Percentiles rank a stretch among this genome's conserved stretches.
phyloP scores from a whole-genome alignment of 2,113 vertebrate species.

The Cariama cristata region DNA sequence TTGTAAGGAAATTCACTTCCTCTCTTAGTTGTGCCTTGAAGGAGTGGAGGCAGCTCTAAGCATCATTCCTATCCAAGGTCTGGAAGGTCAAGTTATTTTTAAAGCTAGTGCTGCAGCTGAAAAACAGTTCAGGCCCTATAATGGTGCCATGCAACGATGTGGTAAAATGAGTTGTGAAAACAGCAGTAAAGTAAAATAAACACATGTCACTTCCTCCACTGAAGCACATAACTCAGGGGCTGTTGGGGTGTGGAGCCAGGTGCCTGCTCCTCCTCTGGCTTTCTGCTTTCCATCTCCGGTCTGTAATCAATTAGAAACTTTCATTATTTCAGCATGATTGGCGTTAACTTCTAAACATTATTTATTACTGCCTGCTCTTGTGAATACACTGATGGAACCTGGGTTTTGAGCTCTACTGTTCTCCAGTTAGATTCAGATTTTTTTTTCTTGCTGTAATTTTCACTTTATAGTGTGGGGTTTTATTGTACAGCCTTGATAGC shows the following conservation, averaged over 20 bases:
- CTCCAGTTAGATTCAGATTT: not conserved
- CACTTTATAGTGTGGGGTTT: not conserved
- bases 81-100: not conserved
- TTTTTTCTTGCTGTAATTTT: not conserved
- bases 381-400: not conserved
- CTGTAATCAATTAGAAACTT: not conserved
- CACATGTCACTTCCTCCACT: not conserved
- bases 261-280: not conserved
- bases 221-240: not conserved
- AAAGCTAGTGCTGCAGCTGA: not conserved
- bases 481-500: not conserved
- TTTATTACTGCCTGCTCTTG: not conserved
- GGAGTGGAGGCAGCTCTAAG: not conserved
- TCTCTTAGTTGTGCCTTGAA: not conserved
- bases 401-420: not conserved
- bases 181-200: not conserved
- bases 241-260: not conserved
- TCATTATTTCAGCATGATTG: not conserved
- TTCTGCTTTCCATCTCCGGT: not conserved
- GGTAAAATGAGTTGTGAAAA: not conserved
- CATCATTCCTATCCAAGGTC: not conserved
- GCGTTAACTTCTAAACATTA: slow-evolving; percentile 17
- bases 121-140: not conserved
- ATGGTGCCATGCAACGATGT: not conserved
- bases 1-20: not conserved